These are phyloP conservation scores for Hemicentrotus pulcherrimus DNA, from an alignment of 35 echinoderm and acorn worm species.

Conservation along the genomic window DNA sequence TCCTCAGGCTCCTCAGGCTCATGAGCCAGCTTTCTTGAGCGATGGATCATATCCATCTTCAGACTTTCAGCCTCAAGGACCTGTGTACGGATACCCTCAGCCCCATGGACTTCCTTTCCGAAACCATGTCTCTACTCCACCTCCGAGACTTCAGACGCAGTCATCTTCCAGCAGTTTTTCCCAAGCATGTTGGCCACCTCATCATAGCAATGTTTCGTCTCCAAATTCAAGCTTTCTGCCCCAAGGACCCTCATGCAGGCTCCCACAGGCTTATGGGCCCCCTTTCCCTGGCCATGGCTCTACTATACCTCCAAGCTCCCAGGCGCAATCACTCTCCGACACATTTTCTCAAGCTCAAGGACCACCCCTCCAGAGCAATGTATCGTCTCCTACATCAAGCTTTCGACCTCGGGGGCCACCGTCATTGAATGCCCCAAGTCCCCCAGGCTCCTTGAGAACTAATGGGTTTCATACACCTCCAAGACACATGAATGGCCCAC, in stretches of 20 bases:
- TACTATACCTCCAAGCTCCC: not conserved
- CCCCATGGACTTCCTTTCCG: not conserved
- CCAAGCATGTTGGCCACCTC: not conserved
- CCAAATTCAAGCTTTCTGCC: not conserved
- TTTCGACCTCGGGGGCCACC: not conserved
- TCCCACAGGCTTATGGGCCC: not conserved
- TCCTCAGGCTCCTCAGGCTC: too few relatives aligned
- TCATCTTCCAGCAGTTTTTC: not conserved
- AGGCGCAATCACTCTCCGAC: not conserved
- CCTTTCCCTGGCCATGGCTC: not conserved
- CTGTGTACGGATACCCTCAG: not conserved
- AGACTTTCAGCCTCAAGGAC: not conserved
- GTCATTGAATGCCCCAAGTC: not conserved
- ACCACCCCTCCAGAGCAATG: not conserved
- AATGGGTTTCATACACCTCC: not conserved
- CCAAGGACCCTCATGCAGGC: not conserved
- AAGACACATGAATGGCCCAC: not conserved
- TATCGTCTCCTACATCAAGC: not conserved
- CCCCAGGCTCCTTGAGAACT: not conserved
- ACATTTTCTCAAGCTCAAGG: not conserved
- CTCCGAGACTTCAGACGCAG: not conserved
- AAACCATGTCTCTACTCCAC: not conserved
- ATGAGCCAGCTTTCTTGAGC: not conserved
- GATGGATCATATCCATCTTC: not conserved
- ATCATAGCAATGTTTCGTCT: not conserved